phyloP scores from a whole-genome alignment of 2,888 invertebrate genomes.

The Melangyna quadrimaculata region DNA sequence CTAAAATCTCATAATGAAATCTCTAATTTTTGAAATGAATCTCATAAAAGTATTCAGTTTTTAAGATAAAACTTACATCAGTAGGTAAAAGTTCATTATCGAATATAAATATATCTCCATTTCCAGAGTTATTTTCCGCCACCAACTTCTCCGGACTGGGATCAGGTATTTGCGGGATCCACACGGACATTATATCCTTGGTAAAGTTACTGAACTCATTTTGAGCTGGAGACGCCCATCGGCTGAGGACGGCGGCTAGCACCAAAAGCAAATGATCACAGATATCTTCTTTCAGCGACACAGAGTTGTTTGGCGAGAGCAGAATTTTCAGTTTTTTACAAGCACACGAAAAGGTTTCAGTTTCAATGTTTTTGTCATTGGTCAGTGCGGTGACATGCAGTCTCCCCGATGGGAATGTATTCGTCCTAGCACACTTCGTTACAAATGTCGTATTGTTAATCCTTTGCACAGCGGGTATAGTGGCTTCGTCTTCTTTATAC shows the following conservation, averaged over 20 bases:
- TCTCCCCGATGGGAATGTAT: conserved; percentile 77
- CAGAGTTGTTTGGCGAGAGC: conserved; percentile 78
- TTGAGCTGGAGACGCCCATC: conserved; percentile 74
- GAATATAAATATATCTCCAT: conserved; percentile 76
- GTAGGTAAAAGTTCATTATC: conserved; percentile 74
- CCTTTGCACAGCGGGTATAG: conserved; percentile 77
- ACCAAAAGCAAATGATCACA: conserved; percentile 79
- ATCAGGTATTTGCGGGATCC: conserved; percentile 74
- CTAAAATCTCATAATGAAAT: too few relatives aligned
- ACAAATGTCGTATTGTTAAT: conserved; percentile 78
- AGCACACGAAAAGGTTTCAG: conserved; percentile 76
- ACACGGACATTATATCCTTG: conserved; percentile 76
- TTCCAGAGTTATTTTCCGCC: not conserved
- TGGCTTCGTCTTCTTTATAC: conserved; percentile 75
- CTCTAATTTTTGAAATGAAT: not conserved
- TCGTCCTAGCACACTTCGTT: conserved; percentile 77
- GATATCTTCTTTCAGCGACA: conserved; percentile 79
- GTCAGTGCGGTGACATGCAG: conserved; percentile 77
- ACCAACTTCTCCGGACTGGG: not conserved
- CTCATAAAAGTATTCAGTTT: not conserved
- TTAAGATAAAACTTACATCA: conserved; percentile 71
- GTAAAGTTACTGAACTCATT: conserved; percentile 77
- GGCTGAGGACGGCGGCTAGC: conserved; percentile 78
- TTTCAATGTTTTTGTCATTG: conserved; percentile 74
- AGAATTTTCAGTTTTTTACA: conserved; percentile 79